These are phyloP conservation scores for Pseudocheirus occidentalis DNA, from an alignment of 2,797 vertebrate genomes.

Conservation along the genomic window DNA sequence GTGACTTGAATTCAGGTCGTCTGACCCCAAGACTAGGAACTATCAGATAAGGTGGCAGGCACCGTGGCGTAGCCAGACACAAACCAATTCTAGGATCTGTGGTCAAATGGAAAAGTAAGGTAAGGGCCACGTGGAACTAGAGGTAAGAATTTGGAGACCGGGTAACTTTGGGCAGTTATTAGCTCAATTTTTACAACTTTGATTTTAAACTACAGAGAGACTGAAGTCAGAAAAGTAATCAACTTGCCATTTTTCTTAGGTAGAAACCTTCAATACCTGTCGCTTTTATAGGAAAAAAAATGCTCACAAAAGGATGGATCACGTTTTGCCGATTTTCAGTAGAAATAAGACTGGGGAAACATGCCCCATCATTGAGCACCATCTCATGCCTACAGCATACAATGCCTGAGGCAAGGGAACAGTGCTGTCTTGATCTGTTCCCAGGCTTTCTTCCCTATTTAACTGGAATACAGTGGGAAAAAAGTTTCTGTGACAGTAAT, in stretches of 20 bases:
- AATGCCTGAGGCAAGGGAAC: conserved; percentile 77
- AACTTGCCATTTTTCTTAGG: conserved; percentile 1
- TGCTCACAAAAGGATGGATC: conserved; percentile 34
- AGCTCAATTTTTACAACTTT: neutral
- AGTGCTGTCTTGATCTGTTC: conserved; percentile 79
- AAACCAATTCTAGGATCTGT: neutral
- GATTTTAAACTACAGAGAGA: conserved; percentile 46
- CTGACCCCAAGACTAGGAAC: neutral
- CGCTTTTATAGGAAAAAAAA: neutral
- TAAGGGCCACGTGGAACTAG: conserved; percentile 1
- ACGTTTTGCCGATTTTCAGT: conserved; percentile 44
- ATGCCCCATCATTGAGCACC: conserved; percentile 61
- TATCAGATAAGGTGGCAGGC: neutral
- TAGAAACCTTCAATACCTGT: conserved; percentile 18
- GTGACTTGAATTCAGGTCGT: conserved; percentile 6
- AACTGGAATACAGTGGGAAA: conserved; percentile 83
- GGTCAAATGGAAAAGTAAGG: conserved; percentile 7
- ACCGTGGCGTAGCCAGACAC: neutral
- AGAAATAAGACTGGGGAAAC: conserved; percentile 48
- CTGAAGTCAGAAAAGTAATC: neutral
- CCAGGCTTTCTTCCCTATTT: conserved; percentile 84
- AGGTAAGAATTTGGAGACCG: conserved; percentile 21
- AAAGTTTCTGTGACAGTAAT: conserved; percentile 83
- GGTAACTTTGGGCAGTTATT: conserved; percentile 1
- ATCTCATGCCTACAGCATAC: conserved; percentile 65